Evolutionary conservation across 2,113 vertebrate species (phyloP), one percentile per base, ranked within the genome.

Genomic region (Equus quagga): DNA sequence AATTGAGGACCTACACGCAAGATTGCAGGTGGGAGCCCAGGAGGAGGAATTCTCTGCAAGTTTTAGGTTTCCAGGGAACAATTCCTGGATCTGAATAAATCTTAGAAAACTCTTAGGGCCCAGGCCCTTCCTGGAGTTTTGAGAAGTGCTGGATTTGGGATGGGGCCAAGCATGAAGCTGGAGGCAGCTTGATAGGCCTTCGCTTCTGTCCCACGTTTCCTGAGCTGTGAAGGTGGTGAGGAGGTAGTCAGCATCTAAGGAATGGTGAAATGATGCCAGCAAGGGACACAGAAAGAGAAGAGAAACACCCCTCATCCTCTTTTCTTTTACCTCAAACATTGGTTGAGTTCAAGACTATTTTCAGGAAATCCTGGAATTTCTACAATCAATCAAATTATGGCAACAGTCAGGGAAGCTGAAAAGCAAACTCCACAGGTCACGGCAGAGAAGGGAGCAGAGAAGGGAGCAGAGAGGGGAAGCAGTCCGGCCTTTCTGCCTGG

Each of bases 341-440:
- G 21, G 41, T 46, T 79, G 44, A 31, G 12, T 73, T 82, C 49
- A 73, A 56, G 24, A 83, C 14, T 54, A 17, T 75, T 65, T 93
- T 87, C 69, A 80, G 78, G 64, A 96, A 83, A 83, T 89, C 46
- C 51, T 93, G 73, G 73, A 54, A 75, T 89, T 92, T 83, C 44
- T 64, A 89, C 33, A 79, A 67, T 91, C 41, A 83, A 79, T 92
- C 75, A 72, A 76, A 90, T 7, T 8, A 36, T 26, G 15, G 70
- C 60, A 51, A 76, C 18, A 90, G 14, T 2, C 51, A 72, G 3
- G 44, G 75, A 69, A 76, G 24, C 26, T 76, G 46, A 12, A 78
- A 54, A 46, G 6, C 8, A 65, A 75, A 88, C 8, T 36, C 82
- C 8, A 4, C 5, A 49, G 87, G 89, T 41, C 60, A 3, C 1